phyloP scores from a whole-genome alignment of 2,888 invertebrate genomes.

The Napeogenes sylphis region DNA sequence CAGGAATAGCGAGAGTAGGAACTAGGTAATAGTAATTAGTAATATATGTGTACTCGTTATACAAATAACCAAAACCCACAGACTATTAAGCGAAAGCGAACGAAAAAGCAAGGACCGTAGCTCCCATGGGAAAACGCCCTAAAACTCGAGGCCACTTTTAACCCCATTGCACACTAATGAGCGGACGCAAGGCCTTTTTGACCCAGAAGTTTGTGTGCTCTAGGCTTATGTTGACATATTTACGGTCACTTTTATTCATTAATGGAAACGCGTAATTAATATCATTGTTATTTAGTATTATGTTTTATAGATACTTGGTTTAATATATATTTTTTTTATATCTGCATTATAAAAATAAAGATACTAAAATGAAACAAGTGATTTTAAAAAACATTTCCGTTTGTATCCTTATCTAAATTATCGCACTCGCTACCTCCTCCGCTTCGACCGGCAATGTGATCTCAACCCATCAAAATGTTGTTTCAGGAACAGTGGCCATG shows the following conservation, averaged over 20 bases:
- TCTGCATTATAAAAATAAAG: too few relatives aligned
- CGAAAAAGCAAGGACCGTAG: slow-evolving; percentile 38
- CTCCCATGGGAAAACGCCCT: slow-evolving; percentile 42
- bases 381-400: background rate
- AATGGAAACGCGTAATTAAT: background rate
- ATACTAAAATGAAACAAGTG: too few relatives aligned
- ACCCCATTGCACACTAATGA: slow-evolving; percentile 27
- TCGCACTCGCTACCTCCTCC: background rate
- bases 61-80: slow-evolving; percentile 32
- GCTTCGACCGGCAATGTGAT: slow-evolving; percentile 15
- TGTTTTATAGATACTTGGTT: too few relatives aligned
- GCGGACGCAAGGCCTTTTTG: slow-evolving; percentile 18
- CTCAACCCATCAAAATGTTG: slow-evolving; percentile 29
- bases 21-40: too few relatives aligned
- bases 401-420: slow-evolving; percentile 1
- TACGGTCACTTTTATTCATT: background rate
- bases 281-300: too few relatives aligned
- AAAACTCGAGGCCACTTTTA: slow-evolving; percentile 44
- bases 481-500: slow-evolving; percentile 28
- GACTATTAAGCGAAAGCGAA: slow-evolving; percentile 50
- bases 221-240: slow-evolving; percentile 10
- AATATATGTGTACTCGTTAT: background rate
- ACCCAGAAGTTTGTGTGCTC: slow-evolving; percentile 12
- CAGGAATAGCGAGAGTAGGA: too few relatives aligned
- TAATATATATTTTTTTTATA: too few relatives aligned